Evolutionary conservation across 35 echinoderm and acorn worm genomes (phyloP), one percentile per base, ranked within the genome.

Genomic region (Holothuria glaberrima): DNA sequence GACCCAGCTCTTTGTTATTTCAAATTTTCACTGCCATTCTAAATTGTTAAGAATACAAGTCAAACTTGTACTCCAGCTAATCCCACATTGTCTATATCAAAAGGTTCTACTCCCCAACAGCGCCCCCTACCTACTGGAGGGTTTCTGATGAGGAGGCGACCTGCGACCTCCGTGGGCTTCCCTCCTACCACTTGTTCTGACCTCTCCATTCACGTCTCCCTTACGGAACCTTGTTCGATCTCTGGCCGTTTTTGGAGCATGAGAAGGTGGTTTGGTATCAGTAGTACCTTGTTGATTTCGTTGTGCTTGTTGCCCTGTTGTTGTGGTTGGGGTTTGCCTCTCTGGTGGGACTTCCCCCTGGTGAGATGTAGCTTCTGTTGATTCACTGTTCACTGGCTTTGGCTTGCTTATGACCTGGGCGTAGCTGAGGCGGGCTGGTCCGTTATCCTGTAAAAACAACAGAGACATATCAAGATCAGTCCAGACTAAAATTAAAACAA

Each of bases 81-180:
- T n/a, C 36, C 36, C 36, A 41, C 36, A 41, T 41, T 2, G 36
- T 41, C 7, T 41, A 4, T 41, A 41, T 41, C 36, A 41, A 41
- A 41, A 41, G 36, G 36, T 41, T 41, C 7, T 41, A 4, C 36
- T 41, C 36, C 13, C 10, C 36, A 34, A 22, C 17, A 24, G 10
- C 20, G 21, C n/a, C 31, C 27, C 50, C 65, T 94, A 90, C 48
- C 58, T 94, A 82, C 72, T 94, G 48, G 81, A 71, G 20, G 82
- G 89, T 27, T 90, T 90, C 30, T 90, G 89, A 36, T 91, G 93
- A 21, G 89, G 93, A 17, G 93, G 93, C 29, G 93, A 94, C 70
- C 89, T 90, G 16, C 93, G 75, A 27, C 89, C 89, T n/a, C 89
- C 73, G 32, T 94, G 81, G 18, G 85, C 58, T 27, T 90, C 93